A percentile compares a stretch with the other conserved stretches of the same genome.
These are phyloP conservation scores for Drosophila pseudotakahashii DNA, from an alignment of 2,888 invertebrate species.

Conservation along the genomic window DNA sequence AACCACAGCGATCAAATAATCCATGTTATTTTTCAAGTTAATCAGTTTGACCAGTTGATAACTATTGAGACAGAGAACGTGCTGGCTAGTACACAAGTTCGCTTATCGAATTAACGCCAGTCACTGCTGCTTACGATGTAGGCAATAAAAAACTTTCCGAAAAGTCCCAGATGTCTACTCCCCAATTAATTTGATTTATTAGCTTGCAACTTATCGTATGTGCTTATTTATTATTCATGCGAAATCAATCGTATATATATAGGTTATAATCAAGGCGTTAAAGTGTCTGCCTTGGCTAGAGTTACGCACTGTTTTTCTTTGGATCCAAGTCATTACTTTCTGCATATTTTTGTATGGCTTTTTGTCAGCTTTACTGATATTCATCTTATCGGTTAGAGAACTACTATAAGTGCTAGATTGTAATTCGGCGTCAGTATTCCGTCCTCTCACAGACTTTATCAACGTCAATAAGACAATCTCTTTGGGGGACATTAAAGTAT, in stretches of 20 bases:
- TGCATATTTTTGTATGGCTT: neutral
- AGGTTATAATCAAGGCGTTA: neutral
- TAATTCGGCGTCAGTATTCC: neutral
- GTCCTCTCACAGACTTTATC: conserved; percentile 1
- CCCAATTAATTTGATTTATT: conserved; percentile 18
- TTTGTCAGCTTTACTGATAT: neutral
- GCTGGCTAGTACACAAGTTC: conserved; percentile 6
- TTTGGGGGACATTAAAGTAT: conserved; percentile 25
- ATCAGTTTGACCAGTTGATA: conserved; percentile 22
- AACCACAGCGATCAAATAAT: neutral
- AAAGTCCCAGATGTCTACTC: conserved; percentile 27
- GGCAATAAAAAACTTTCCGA: conserved; percentile 25
- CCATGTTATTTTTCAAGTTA: conserved; percentile 14
- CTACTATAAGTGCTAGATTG: neutral
- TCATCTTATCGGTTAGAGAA: neutral
- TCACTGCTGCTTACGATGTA: conserved; percentile 23
- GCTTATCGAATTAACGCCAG: conserved; percentile 33
- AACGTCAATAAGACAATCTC: conserved; percentile 16
- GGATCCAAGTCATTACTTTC: neutral
- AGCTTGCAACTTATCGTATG: conserved; percentile 4
- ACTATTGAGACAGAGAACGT: conserved; percentile 7
- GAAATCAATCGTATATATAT: neutral
- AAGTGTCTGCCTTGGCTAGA: neutral
- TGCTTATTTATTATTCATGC: conserved; percentile 32
- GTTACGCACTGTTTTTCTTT: neutral